Base-by-base conservation (phyloP, 2,797 vertebrate genomes). In the Potorous gilbertii region DNA sequence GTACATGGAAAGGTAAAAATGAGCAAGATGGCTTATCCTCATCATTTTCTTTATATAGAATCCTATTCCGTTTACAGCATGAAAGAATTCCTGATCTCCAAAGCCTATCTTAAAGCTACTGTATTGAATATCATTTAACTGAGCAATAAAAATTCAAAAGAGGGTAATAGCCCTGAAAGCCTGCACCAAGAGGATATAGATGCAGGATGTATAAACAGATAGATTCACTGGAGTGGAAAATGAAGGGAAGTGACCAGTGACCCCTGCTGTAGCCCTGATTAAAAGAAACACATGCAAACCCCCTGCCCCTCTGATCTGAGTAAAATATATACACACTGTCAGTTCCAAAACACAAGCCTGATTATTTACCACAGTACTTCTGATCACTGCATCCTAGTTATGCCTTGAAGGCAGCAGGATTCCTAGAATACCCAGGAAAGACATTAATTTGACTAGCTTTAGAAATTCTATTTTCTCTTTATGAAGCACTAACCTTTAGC, bases 201-300 rank as follows among this genome's bases (percentile, higher is more conserved):
- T 0, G 50, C 55, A 54, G 93, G 92, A 59, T 1, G 8, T 87
- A 8, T 46, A 1, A 9, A 66, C 56, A 0, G n/a, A 52, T 0
- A 9, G 90, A 9, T 0, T 89, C 28, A 0, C n/a, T 16, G 81
- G 74, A 9, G 59, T 54, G 5, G 93, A 94, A 62, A 62, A 66
- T 1, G 28, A 59, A 54, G 24, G 93, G 59, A 34, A 54, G 27
- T 10, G 55, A 31, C 57, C 55, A 0, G 29, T 46, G 94, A 55
- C 89, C 57, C 1, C 18, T 27, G 34, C 24, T 0, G 0, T 0
- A 12, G 52, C 57, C 55, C n/a, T 0, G 0, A 46, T n/a, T 11
- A 4, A 21, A 54, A 21, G 28, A n/a, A 5, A 29, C 14, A 52
- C n/a, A 28, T 74, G 46, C 5, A 11, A 3, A 54, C 6, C 4